phyloP scores from a whole-genome alignment of 2,797 vertebrate genomes.

The Pipistrellus kuhlii region DNA sequence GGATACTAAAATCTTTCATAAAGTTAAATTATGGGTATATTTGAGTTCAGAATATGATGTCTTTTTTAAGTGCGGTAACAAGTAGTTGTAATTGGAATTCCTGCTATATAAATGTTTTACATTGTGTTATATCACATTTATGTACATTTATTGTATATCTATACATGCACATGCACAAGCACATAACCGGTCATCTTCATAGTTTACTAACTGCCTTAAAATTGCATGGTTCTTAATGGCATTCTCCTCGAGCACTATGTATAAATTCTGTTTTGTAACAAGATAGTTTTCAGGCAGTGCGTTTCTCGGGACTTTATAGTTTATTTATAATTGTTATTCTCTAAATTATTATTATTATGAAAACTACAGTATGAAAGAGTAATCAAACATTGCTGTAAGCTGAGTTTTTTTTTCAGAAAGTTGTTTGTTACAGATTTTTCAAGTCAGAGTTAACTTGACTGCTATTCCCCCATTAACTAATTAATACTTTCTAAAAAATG shows the following conservation, averaged over 20 bases:
- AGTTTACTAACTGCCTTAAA: constrained; percentile 73
- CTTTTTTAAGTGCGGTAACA: constrained; percentile 63
- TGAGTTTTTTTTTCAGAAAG: constrained; percentile 53
- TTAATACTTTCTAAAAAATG: constrained; percentile 3
- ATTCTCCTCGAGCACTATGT: constrained; percentile 56
- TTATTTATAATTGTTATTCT: constrained; percentile 59
- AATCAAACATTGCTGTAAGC: constrained; percentile 47
- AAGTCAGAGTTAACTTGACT: constrained; percentile 58
- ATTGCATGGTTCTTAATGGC: constrained; percentile 75
- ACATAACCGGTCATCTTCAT: constrained; percentile 57
- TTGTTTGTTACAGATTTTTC: constrained; percentile 60
- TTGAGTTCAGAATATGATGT: constrained; percentile 57
- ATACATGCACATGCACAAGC: constrained; percentile 70
- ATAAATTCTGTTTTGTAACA: constrained; percentile 69
- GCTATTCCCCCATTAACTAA: constrained; percentile 51
- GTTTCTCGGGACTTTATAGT: constrained; percentile 74
- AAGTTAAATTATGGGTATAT: constrained; percentile 58
- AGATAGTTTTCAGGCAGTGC: constrained; percentile 79
- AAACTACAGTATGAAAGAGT: constrained; percentile 66
- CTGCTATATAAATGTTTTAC: constrained; percentile 44
- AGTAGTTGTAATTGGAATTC: constrained; percentile 59
- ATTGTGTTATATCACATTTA: constrained; percentile 66
- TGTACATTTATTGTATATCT: constrained; percentile 83
- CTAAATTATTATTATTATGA: constrained; percentile 73
- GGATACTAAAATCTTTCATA: constrained; percentile 53